Percentiles rank a stretch among this genome's conserved stretches.
These are phyloP conservation scores for Helicolenus hilgendorfi DNA, from an alignment of 2,797 vertebrate genomes.

Conservation along the genomic window DNA sequence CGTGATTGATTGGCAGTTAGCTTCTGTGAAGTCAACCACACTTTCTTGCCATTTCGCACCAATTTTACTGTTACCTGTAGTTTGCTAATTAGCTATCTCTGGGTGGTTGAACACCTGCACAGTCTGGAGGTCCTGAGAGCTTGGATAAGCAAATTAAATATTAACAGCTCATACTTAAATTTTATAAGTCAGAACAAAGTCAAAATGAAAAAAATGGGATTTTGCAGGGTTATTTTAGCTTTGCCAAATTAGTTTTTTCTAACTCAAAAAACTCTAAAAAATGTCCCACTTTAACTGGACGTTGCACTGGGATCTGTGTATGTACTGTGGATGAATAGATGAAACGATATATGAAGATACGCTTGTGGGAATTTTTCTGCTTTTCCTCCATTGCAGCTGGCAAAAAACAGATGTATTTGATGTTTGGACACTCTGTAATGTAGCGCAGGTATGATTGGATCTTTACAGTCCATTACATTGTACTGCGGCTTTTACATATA, in stretches of 20 bases:
- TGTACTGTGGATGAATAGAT: not conserved
- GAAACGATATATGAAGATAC: not conserved
- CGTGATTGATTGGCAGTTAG: not conserved
- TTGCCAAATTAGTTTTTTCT: not conserved
- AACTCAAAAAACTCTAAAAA: not conserved
- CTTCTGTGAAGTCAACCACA: not conserved
- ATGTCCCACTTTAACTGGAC: constrained; percentile 20
- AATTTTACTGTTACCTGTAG: constrained; percentile 26
- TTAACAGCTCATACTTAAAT: not conserved
- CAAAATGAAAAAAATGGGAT: not conserved
- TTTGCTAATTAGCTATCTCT: constrained; percentile 41
- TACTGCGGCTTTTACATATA: constrained; percentile 1
- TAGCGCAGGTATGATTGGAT: constrained; percentile 5
- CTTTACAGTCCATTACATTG: constrained; percentile 27
- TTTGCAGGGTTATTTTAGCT: not conserved
- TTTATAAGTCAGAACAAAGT: not conserved
- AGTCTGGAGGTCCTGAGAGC: not conserved
- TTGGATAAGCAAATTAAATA: not conserved
- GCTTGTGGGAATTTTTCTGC: not conserved
- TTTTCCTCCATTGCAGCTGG: constrained; percentile 30
- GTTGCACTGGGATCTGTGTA: not conserved
- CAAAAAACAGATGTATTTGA: constrained; percentile 1
- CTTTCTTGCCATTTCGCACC: not conserved
- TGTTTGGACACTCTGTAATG: constrained; percentile 32
- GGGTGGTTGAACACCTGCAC: constrained; percentile 44